Evolutionary conservation across 2,113 vertebrate genomes (phyloP), one percentile per base, ranked within the genome.

Genomic region (Ctenodactylus gundi): DNA sequence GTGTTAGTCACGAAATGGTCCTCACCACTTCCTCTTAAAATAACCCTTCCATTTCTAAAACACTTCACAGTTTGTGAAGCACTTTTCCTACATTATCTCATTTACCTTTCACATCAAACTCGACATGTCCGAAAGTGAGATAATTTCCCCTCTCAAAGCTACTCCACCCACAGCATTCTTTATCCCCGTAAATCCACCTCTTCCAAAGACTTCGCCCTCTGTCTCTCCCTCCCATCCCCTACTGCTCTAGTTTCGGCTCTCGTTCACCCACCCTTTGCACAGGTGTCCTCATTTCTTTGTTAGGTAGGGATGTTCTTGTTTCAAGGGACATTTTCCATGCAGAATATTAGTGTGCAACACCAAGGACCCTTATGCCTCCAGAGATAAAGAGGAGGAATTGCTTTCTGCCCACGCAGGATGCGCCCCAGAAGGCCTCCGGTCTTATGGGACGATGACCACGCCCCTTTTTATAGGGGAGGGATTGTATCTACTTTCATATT

Each of bases 11-110:
- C 91, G 46, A 83, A 94, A 92, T 87, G 85, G 76, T 44, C 64
- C 73, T 67, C 65, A 81, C 55, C 89, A 96, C 87, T 96, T 95
- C 88, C 92, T 96, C 90, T 95, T 87, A 93, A 87, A 95, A 96
- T 96, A 94, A 65, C 76, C 46, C 91, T 82, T 82, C 78, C 81
- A 90, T 90, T 70, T 90, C 93, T 78, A 21, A 75, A 95, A 84
- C 93, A 96, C 95, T 96, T 95, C 94, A 95, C 75, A 72, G 82
- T 58, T 85, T 80, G 68, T 77, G 77, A 85, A 96, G 88, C 86
- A 82, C 88, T 94, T 84, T 44, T 29, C 90, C 91, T 81, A 25
- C 94, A 95, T 96, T 96, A 96, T 94, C 94, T 96, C 94, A 94
- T 96, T 96, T 96, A 41, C 82, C 77, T 96, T 65, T 95, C 77